These are phyloP conservation scores for Trachurus trachurus DNA, from an alignment of 2,797 vertebrate species.

Conservation along the genomic window DNA sequence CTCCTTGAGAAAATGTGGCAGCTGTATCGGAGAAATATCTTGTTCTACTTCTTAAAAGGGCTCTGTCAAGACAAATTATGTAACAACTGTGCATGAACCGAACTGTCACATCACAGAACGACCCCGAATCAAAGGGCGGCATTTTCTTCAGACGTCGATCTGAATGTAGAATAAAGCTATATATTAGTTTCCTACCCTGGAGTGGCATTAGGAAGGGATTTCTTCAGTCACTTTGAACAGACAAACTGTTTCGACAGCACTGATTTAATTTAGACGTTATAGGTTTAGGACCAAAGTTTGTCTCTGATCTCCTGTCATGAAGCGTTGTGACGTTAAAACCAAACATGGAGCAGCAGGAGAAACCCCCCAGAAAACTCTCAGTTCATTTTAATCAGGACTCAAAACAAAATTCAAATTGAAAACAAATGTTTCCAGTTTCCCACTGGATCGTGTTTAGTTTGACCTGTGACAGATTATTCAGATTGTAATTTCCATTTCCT, in stretches of 20 bases:
- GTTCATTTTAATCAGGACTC: not conserved
- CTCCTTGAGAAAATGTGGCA: conserved; percentile 48
- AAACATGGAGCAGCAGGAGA: not conserved
- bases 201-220: not conserved
- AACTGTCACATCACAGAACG: not conserved
- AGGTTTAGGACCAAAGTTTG: not conserved
- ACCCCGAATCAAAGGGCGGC: not conserved
- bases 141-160: not conserved
- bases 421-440: not conserved
- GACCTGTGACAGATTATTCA: not conserved
- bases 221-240: not conserved
- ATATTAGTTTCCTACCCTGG: not conserved
- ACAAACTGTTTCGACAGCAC: not conserved
- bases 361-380: not conserved
- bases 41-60: conserved; percentile 18
- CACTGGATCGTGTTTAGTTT: not conserved
- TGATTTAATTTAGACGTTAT: not conserved
- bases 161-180: not conserved
- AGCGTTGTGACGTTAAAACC: not conserved
- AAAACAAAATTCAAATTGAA: not conserved
- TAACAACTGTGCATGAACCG: conserved; percentile 1
- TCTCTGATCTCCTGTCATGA: not conserved
- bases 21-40: conserved; percentile 14
- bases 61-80: conserved; percentile 17
- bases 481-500: too few species aligned